phyloP scores from a whole-genome alignment of 2,888 invertebrate species.

The Chrysolina haemoptera region DNA sequence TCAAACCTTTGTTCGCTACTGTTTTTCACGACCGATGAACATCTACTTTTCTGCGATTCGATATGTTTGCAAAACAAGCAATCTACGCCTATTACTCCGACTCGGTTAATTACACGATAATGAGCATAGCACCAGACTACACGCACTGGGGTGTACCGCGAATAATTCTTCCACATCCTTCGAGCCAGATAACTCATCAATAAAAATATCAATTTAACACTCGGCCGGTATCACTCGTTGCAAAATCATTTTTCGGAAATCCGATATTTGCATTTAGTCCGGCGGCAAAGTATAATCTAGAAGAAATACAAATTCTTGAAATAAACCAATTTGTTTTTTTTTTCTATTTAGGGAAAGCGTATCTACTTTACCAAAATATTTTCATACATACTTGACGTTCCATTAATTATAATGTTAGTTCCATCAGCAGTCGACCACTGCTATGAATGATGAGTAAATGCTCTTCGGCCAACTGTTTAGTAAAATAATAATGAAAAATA shows the following conservation, averaged over 20 bases:
- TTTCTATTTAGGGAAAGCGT: no score
- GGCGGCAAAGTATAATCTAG: not conserved
- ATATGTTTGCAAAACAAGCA: not conserved
- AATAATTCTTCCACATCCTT: constrained; percentile 42
- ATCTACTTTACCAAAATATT: no score
- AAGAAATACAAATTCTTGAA: not conserved
- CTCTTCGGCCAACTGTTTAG: no score
- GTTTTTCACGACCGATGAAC: not conserved
- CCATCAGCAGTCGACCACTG: no score
- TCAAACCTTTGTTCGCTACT: not conserved
- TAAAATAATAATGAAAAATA: no score
- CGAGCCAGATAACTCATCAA: constrained; percentile 44
- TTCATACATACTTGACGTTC: no score
- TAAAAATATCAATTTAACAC: constrained; percentile 45
- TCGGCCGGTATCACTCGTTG: constrained; percentile 29
- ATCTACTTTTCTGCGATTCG: not conserved
- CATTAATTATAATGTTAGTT: no score
- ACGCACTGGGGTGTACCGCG: constrained; percentile 31
- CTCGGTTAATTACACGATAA: constrained; percentile 36
- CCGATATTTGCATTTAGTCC: not conserved
- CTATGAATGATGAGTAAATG: no score
- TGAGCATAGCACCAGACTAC: constrained; percentile 26
- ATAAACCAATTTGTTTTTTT: no score
- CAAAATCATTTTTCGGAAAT: not conserved
- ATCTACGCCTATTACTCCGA: constrained; percentile 32